A percentile compares a stretch with the other conserved stretches of the same genome.
Evolutionary conservation across 1,140 invertebrate genomes (phyloP).

Genomic region (Melitaea cinxia): DNA sequence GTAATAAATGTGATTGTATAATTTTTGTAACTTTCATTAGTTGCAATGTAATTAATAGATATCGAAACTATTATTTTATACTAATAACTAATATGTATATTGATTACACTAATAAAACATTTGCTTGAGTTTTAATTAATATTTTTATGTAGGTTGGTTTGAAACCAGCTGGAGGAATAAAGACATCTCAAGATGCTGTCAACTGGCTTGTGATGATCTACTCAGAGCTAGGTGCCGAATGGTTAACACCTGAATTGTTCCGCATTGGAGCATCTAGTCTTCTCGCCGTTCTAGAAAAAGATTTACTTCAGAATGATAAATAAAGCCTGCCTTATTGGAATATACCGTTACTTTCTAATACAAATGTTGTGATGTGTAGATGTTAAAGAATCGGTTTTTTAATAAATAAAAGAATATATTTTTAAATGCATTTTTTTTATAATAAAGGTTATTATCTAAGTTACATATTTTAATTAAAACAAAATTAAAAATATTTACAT

Average conservation of each 20-base stretch:
- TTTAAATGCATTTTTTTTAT: not conserved
- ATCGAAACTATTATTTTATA: too few relatives aligned
- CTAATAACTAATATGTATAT: too few relatives aligned
- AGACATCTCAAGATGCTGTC: conserved; percentile 92
- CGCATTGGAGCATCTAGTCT: conserved; percentile 97
- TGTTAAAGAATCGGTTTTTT: not conserved
- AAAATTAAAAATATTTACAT: conserved; percentile 16
- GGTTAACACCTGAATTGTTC: conserved; percentile 92
- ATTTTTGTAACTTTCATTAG: too few relatives aligned
- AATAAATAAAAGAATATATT: not conserved
- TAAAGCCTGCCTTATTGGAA: too few relatives aligned
- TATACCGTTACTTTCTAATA: too few relatives aligned
- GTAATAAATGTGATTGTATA: too few relatives aligned
- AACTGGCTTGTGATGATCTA: conserved; percentile 94
- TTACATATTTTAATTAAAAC: not conserved
- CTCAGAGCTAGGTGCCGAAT: conserved; percentile 92
- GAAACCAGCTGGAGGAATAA: conserved; percentile 98
- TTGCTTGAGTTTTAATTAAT: too few relatives aligned
- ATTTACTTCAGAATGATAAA: conserved; percentile 17
- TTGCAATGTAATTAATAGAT: too few relatives aligned
- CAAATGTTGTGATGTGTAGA: too few relatives aligned
- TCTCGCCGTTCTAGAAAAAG: conserved; percentile 88
- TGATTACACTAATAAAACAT: too few relatives aligned
- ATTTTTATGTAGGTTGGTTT: conserved; percentile 90
- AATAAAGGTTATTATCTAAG: too few relatives aligned